phyloP scores from a whole-genome alignment of 2,888 invertebrate genomes.

The Diloba caeruleocephala region DNA sequence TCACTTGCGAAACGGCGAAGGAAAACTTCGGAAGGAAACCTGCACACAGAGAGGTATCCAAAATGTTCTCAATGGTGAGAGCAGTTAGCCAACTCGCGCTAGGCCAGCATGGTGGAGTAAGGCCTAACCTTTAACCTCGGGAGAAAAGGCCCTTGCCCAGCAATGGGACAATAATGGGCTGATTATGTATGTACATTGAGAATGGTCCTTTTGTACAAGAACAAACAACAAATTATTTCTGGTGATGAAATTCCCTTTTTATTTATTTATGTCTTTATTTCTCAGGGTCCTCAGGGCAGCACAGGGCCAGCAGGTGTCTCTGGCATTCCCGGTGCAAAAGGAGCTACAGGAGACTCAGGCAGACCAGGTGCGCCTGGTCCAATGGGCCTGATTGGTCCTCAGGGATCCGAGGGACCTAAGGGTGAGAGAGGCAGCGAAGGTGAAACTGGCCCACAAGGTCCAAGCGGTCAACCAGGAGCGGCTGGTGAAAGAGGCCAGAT shows the following conservation, averaged over 20 bases:
- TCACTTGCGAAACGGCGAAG: no score
- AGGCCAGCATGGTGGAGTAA: no score
- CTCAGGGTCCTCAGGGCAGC: slow-evolving; percentile 92
- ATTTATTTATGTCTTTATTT: not conserved
- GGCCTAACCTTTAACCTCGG: no score
- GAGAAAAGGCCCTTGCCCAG: no score
- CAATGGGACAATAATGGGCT: no score
- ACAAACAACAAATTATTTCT: no score
- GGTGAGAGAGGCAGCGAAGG: slow-evolving; percentile 93
- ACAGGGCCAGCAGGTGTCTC: slow-evolving; percentile 91
- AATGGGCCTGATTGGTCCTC: slow-evolving; percentile 92
- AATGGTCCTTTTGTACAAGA: no score
- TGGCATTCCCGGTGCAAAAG: slow-evolving; percentile 92
- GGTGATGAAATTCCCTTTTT: not conserved
- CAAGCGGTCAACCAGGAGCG: slow-evolving; percentile 91
- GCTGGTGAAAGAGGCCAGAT: slow-evolving; percentile 91
- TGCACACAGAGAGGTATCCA: no score
- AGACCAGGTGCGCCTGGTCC: slow-evolving; percentile 91
- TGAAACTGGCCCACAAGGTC: slow-evolving; percentile 91
- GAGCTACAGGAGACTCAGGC: slow-evolving; percentile 92
- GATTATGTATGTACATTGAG: no score
- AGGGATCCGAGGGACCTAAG: slow-evolving; percentile 92
- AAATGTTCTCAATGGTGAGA: no score
- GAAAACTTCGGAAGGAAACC: no score
- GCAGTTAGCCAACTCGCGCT: no score